Conservation (phyloP, 2,888 invertebrate genomes). For the Zhuqinia jingwanae region DNA sequence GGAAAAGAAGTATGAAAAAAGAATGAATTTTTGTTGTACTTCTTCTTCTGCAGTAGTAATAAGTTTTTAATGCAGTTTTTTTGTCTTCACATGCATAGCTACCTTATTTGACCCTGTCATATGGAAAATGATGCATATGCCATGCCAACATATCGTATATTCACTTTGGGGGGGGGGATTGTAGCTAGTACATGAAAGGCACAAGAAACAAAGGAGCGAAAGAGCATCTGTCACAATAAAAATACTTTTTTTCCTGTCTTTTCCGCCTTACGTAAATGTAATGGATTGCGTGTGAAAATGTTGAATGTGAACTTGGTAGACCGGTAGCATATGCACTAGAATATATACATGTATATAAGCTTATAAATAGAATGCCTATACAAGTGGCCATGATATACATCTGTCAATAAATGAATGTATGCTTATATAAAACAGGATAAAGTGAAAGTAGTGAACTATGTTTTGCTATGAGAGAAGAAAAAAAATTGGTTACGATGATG, state of each 20-base stretch:
- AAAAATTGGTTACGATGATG: conserved; percentile 8
- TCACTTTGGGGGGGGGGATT: no score
- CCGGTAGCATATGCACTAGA: no score
- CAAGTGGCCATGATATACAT: background rate
- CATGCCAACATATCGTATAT: background rate
- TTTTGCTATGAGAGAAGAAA: background rate
- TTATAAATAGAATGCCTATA: no score
- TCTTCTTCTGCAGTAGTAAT: background rate
- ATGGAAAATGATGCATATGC: conserved; percentile 10
- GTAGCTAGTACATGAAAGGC: background rate
- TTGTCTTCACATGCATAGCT: no score
- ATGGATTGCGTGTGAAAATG: conserved; percentile 18
- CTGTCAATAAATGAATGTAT: conserved; percentile 23
- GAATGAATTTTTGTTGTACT: background rate
- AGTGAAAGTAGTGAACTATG: background rate
- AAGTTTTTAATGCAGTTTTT: conserved; percentile 40
- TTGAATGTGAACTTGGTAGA: background rate
- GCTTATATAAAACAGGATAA: background rate
- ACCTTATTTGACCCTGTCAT: conserved; percentile 25
- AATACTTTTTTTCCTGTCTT: background rate
- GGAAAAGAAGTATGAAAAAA: background rate
- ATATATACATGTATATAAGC: background rate
- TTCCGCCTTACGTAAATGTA: background rate
- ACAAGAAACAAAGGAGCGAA: conserved; percentile 2
- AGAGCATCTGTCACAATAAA: conserved; percentile 28